Evolutionary conservation across 2,888 invertebrate genomes (phyloP), one percentile per base, ranked within the genome.

Genomic region (Spicauda simplicius): DNA sequence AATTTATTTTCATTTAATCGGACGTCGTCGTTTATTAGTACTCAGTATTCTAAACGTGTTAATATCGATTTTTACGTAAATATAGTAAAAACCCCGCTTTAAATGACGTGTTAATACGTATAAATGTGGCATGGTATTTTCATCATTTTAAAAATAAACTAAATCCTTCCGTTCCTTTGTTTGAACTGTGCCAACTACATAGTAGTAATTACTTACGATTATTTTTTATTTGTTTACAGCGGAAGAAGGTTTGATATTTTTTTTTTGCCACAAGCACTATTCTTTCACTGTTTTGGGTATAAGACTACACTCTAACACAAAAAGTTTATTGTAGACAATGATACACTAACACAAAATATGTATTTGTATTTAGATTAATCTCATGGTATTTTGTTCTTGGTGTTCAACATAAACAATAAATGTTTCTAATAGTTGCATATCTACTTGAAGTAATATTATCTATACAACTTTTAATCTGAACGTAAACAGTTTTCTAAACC

Each of bases 161-260:
- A 57, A 50, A 65, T 72, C 71, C 71, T 58, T 70, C 67, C 60
- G 56, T 58, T 72, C 72, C 76, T 76, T 76, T 76, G 76, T 76
- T 74, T 73, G 74, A 52, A 69, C 56, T 70, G 68, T 76, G 76
- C 76, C 76, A 76, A 76, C 50, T 16, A 64, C 64, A 64, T 64
- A 63, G 52, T 68, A 63, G 70, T 14, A 14, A 41, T 64, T 65
- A 68, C 70, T 73, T 61, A 74, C 69, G 30, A 69, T 65, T 72
- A 59, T 72, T 77, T n/a, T 74, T 80, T 80, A 78, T 84, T 82
- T 83, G 74, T 87, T 90, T 89, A 73, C 91, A 91, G 91, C 86
- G 86, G 73, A 91, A 88, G 85, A 89, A 91, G 91, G 91, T 91
- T 87, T 87, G 90, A 77, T 71, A 67, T 10, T 33, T 77, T 67